Evolutionary conservation across 2,888 invertebrate genomes (phyloP).

Genomic region (Archips crataeganus): DNA sequence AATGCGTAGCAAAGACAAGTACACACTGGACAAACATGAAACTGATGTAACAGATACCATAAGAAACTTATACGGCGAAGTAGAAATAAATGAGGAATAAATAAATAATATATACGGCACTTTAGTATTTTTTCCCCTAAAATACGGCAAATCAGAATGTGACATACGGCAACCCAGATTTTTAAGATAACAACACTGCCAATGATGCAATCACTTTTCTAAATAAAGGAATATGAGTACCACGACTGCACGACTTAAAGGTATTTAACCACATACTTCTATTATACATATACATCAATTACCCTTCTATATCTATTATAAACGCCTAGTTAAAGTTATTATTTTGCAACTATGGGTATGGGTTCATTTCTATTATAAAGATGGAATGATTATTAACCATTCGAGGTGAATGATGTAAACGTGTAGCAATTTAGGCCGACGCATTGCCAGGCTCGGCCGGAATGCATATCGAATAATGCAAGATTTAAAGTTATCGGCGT

Average conservation of each 20-base stretch:
- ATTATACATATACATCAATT: neutral
- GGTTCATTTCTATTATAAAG: constrained; percentile 19
- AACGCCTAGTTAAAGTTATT: constrained; percentile 2
- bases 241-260: neutral
- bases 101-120: too few relatives aligned
- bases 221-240: neutral
- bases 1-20: too few relatives aligned
- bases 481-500: constrained; percentile 38
- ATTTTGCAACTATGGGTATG: constrained; percentile 19
- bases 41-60: too few relatives aligned
- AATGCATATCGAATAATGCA: constrained; percentile 58
- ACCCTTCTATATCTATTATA: neutral
- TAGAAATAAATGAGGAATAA: too few relatives aligned
- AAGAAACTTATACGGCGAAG: too few relatives aligned
- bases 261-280: too few relatives aligned
- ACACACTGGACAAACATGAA: too few relatives aligned
- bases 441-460: constrained; percentile 50
- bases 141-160: too few relatives aligned
- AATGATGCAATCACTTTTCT: neutral
- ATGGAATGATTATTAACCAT: constrained; percentile 16
- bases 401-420: constrained; percentile 54
- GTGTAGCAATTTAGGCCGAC: constrained; percentile 60
- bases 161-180: too few relatives aligned
- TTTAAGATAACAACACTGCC: too few relatives aligned
- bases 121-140: too few relatives aligned